Percentiles rank a stretch among this genome's conserved stretches.
Evolutionary conservation across 2,888 invertebrate species (phyloP).

Genomic region (Pristionchus maxplancki): DNA sequence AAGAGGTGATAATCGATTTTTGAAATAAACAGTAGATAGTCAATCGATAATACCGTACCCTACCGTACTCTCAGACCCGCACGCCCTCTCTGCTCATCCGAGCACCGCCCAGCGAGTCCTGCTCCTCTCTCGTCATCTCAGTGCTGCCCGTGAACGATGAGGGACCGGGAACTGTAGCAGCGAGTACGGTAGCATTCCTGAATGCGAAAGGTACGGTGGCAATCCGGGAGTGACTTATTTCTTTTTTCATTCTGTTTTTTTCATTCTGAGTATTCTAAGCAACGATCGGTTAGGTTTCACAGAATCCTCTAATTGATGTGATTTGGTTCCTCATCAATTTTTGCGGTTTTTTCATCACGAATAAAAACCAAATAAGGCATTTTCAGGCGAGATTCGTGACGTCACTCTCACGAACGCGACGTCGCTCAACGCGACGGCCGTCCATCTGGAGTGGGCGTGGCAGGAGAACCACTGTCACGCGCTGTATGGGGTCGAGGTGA

Average conservation of each 20-base stretch:
- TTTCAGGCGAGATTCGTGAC: slow-evolving; percentile 59
- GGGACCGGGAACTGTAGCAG: slow-evolving; percentile 64
- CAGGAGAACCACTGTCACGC: slow-evolving; percentile 52
- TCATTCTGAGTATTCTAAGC: background rate
- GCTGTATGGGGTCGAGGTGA: slow-evolving; percentile 47
- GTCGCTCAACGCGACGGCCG: slow-evolving; percentile 69
- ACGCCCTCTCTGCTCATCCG: slow-evolving; percentile 59
- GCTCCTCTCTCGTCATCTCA: slow-evolving; percentile 67
- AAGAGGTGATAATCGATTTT: slow-evolving; percentile 51
- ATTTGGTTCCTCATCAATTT: no score
- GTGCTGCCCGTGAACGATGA: slow-evolving; percentile 72
- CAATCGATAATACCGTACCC: background rate
- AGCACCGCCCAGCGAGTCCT: slow-evolving; percentile 58
- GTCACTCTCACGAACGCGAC: slow-evolving; percentile 62
- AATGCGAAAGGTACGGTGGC: slow-evolving; percentile 58
- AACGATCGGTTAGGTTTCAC: no score
- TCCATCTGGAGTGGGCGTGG: slow-evolving; percentile 73
- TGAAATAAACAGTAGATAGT: no score
- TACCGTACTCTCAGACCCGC: slow-evolving; percentile 26
- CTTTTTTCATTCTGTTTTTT: background rate
- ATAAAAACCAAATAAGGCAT: no score
- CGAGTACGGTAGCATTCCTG: slow-evolving; percentile 70
- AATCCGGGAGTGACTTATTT: background rate
- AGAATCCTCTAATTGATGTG: no score
- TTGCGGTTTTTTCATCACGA: no score